Evolutionary conservation across 2,113 vertebrate genomes (phyloP), one percentile per base, ranked within the genome.

Genomic region (Ondatra zibethicus): DNA sequence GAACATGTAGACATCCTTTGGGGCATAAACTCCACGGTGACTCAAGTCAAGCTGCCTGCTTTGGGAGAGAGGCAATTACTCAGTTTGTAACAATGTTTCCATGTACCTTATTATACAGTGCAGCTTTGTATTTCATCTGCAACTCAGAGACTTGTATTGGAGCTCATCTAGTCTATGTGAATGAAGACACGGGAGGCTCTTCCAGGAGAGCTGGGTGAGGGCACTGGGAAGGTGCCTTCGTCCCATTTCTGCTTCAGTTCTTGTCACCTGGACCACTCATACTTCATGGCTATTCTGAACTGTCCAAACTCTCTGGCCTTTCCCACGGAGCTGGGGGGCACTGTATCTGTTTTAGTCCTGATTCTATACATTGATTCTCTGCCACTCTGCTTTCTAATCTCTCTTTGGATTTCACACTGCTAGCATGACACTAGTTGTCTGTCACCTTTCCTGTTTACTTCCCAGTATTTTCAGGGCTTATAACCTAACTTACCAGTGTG

Each of bases 1-100:
- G 96, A 99, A 99, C 6, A 96, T 92, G 85, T 99, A 99, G 36
- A 99, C 61, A 3, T 99, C 99, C 96, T 99, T 99, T n/a, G 99
- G 99, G 9, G 99, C 99, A 95, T 99, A 99, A 5, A 99, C 97
- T 0, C 99, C 99, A 81, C 98, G 98, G 23, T 89, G 95, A 55
- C 92, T 93, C 0, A 93, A 39, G 66, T 99, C 98, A 90, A 98
- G 98, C 58, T 98, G 98, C 90, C 99, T 99, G 97, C 47, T 97
- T 96, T 81, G 81, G 50, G 95, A 33, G 93, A 94, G 92, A 47
- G 89, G 92, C 82, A 97, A 39, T 70, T 91, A 47, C 4, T 86
- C 80, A 61, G 91, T 50, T 17, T 29, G 92, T 27, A 13, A n/a
- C 65, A 85, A 81, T 63, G 81, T 84, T n/a, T 31, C 25, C 81